A percentile compares a stretch with the other conserved stretches of the same genome.
These are phyloP conservation scores for Rhagophthalmus giganteus DNA, from an alignment of 2,888 invertebrate genomes.

Conservation along the genomic window DNA sequence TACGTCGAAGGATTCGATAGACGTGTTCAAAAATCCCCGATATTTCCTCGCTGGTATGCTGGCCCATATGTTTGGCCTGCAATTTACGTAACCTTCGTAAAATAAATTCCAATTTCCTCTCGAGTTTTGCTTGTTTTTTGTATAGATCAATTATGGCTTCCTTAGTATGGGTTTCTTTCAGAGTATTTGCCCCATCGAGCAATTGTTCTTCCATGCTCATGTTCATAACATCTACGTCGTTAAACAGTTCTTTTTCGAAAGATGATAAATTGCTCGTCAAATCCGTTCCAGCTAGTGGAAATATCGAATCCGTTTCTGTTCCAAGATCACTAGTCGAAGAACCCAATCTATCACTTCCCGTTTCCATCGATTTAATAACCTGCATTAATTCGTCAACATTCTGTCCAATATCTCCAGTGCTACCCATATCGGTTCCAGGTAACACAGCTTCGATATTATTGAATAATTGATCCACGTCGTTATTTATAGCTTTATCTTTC, in stretches of 20 bases:
- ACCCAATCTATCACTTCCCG: slow-evolving; percentile 54
- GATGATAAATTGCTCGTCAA: slow-evolving; percentile 44
- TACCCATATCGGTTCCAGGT: slow-evolving; percentile 44
- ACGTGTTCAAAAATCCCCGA: slow-evolving; percentile 76
- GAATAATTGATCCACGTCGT: slow-evolving; percentile 70
- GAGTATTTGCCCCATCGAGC: slow-evolving; percentile 53
- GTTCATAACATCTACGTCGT: slow-evolving; percentile 60
- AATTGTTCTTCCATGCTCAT: slow-evolving; percentile 54
- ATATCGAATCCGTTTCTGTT: slow-evolving; percentile 46
- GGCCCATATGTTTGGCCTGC: slow-evolving; percentile 74
- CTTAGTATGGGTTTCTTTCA: slow-evolving; percentile 54
- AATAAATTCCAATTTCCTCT: slow-evolving; percentile 72
- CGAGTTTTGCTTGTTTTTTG: slow-evolving; percentile 56
- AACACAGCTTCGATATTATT: slow-evolving; percentile 58
- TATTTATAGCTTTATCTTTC: slow-evolving; percentile 56
- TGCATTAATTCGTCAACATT: slow-evolving; percentile 70
- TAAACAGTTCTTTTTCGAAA: slow-evolving; percentile 52
- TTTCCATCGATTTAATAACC: slow-evolving; percentile 75
- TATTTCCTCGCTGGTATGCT: slow-evolving; percentile 78
- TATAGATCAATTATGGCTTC: slow-evolving; percentile 60
- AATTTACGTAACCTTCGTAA: slow-evolving; percentile 73
- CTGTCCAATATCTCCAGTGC: slow-evolving; percentile 44
- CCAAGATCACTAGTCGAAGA: slow-evolving; percentile 45
- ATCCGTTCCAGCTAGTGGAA: slow-evolving; percentile 47
- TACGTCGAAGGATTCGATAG: slow-evolving; percentile 58